Conservation (phyloP, 2,113 vertebrate species). For the Periophthalmodon schlosseri region DNA sequence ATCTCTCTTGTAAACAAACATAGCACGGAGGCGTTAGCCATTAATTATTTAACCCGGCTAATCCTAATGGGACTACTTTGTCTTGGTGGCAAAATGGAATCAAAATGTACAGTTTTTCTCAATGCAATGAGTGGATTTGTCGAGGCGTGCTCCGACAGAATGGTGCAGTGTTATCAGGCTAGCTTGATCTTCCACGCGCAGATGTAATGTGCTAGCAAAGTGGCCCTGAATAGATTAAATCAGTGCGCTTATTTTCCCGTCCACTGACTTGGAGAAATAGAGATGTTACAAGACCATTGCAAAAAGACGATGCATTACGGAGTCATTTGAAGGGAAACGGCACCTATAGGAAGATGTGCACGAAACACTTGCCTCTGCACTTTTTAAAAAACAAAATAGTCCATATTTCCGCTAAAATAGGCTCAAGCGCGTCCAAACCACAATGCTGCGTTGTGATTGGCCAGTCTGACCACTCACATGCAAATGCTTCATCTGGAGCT, state of each 20-base stretch:
- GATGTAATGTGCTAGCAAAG: constrained; percentile 44
- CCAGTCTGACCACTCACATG: too few species aligned
- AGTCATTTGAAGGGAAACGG: neutral
- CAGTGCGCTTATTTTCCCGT: constrained; percentile 44
- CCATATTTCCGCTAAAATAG: too few species aligned
- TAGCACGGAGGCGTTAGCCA: too few species aligned
- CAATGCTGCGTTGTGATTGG: too few species aligned
- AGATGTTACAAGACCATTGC: constrained; percentile 17
- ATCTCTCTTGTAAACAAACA: constrained; percentile 35
- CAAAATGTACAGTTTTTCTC: neutral
- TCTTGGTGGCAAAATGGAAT: constrained; percentile 2
- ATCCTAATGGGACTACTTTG: constrained; percentile 38
- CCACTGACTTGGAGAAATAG: constrained; percentile 37
- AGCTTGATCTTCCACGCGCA: neutral
- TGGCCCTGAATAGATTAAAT: constrained; percentile 51
- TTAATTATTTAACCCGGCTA: constrained; percentile 26
- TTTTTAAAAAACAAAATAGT: too few species aligned
- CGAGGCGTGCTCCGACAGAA: constrained; percentile 1
- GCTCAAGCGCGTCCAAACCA: too few species aligned
- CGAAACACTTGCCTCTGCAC: too few species aligned
- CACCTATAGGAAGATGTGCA: too few species aligned
- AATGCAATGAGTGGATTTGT: constrained; percentile 3
- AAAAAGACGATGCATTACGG: neutral
- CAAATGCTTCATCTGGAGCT: too few species aligned
- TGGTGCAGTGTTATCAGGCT: constrained; percentile 25